A percentile compares a stretch with the other conserved stretches of the same genome.
Evolutionary conservation across 2,888 invertebrate species (phyloP).

Genomic region (Eubasilissa splendida): DNA sequence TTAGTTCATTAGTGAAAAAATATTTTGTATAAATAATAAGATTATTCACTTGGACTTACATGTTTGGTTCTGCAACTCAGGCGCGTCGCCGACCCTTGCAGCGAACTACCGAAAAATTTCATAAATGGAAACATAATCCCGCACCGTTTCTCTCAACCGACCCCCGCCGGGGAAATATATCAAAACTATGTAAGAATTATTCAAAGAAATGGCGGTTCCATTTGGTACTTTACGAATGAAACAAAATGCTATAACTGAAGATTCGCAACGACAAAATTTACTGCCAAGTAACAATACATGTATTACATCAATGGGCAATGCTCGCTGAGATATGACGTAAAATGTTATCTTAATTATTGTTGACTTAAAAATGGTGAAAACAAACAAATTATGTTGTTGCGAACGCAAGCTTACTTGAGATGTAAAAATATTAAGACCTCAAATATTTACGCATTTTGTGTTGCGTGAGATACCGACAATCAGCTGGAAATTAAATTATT

Average conservation of each 20-base stretch:
- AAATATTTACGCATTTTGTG: no score
- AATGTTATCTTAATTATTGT: conserved; percentile 25
- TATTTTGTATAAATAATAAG: no score
- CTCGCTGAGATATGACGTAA: conserved; percentile 31
- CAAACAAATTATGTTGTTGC: not conserved
- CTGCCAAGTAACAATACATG: conserved; percentile 25
- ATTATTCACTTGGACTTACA: conserved; percentile 25
- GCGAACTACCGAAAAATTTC: conserved; percentile 20
- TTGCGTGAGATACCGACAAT: no score
- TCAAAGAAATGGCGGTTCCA: conserved; percentile 4
- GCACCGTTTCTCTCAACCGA: not conserved
- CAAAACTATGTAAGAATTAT: conserved; percentile 18
- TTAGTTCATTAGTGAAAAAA: no score
- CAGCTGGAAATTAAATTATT: no score
- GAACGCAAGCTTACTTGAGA: not conserved
- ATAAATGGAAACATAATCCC: conserved; percentile 42
- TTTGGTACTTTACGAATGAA: conserved; percentile 32
- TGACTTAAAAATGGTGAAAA: conserved; percentile 5
- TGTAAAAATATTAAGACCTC: no score
- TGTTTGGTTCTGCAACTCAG: conserved; percentile 42
- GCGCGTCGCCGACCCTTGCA: conserved; percentile 11
- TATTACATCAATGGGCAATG: conserved; percentile 43
- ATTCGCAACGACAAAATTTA: conserved; percentile 34
- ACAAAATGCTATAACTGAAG: conserved; percentile 21
- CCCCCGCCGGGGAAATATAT: conserved; percentile 9